phyloP scores from a whole-genome alignment of 2,113 vertebrate species.

The Dunckerocampus dactyliophorus region DNA sequence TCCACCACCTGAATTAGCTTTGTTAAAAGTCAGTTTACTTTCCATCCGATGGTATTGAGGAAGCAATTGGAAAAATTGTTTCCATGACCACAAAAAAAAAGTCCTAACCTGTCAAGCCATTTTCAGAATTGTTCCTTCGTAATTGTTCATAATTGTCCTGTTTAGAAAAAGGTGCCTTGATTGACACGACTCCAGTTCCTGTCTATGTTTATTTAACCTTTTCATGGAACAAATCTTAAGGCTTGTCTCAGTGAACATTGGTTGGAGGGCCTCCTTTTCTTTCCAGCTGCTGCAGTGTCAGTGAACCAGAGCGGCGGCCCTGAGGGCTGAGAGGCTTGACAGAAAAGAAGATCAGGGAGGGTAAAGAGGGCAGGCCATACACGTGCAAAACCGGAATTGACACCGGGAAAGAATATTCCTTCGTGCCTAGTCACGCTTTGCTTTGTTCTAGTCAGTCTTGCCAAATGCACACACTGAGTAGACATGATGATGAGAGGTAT shows the following conservation, averaged over 20 bases:
- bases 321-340: constrained; percentile 46
- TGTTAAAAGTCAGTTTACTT: constrained; percentile 74
- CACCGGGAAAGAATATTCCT: constrained; percentile 48
- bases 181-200: constrained; percentile 39
- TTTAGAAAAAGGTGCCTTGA: constrained; percentile 25
- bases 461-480: constrained; percentile 47
- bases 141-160: constrained; percentile 3
- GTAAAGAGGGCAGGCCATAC: constrained; percentile 56
- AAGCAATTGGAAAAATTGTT: constrained; percentile 73
- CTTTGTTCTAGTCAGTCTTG: constrained; percentile 44
- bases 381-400: constrained; percentile 54
- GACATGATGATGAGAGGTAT: constrained; percentile 47
- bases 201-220: constrained; percentile 34
- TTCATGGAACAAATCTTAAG: constrained; percentile 28
- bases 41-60: constrained; percentile 75
- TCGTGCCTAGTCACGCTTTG: constrained; percentile 63
- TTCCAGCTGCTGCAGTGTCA: constrained; percentile 39
- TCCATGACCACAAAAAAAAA: constrained; percentile 53
- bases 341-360: constrained; percentile 37
- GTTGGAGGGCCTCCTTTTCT: constrained; percentile 37
- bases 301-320: constrained; percentile 36
- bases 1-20: constrained; percentile 62
- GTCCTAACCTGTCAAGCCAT: constrained; percentile 13
- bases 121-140: too few relatives aligned
- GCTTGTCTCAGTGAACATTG: constrained; percentile 37